Evolutionary conservation across 2,113 vertebrate species (phyloP), one percentile per base, ranked within the genome.

Genomic region (Vulpes ferrilata): DNA sequence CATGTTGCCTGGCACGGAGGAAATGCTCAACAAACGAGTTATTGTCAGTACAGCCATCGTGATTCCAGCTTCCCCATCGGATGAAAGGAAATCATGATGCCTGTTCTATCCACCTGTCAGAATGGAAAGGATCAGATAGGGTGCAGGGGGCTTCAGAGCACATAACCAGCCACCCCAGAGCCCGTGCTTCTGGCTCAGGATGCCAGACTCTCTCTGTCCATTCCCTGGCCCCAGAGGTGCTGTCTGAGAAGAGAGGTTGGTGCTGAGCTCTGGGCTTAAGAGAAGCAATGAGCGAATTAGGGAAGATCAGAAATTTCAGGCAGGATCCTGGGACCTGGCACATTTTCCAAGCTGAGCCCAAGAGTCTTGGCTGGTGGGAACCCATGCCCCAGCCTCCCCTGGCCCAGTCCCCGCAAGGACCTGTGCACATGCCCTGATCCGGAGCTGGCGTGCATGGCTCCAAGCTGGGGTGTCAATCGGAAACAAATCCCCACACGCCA

Each of bases 371-470:
- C 30, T 5, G 11, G 12, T 82, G 30, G 35, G 82, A 64, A 60
- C 25, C 59, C 2, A 12, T 6, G 0, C n/a, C 32, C 27, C 8
- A 0, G 5, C n/a, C 25, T 43, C 48, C 57, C 53, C 9, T 25
- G 69, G 12, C 6, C 5, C 2, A 69, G 81, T 5, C 8, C 71
- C 67, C 0, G 2, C 30, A 7, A 3, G 27, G 82, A 65, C 78
- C 35, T 3, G 5, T 55, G 3, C 15, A 65, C 32, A 59, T 17
- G 2, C 20, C 27, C n/a, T 0, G 4, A 6, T 57, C 53, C 5
- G 30, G 65, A 60, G 59, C 64, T 35, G 32, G 17, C 0, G 0
- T 6, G n/a, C 53, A 11, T 0, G 64, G 19, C 59, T 57, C 43
- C 17, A 13, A 11, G 71, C 51, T 20, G 65, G 51, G 57, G 11